phyloP scores from a whole-genome alignment of 2,797 vertebrate genomes.

The Chrosomus eos region DNA sequence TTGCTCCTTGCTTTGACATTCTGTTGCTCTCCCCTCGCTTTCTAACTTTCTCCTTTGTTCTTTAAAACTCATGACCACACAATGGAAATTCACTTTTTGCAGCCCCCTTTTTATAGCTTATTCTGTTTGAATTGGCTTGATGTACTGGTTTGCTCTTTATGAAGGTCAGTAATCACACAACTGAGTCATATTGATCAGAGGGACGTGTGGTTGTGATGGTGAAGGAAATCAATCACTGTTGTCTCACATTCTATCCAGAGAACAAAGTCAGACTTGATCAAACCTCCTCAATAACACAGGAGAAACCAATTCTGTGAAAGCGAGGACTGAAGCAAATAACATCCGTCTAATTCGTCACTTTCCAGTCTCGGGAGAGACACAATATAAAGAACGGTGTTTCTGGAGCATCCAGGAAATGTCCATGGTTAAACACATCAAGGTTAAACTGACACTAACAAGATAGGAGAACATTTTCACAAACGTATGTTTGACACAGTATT shows the following conservation, averaged over 20 bases:
- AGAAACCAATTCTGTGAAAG: slow-evolving; percentile 45
- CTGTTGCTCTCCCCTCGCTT: not conserved
- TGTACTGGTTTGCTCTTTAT: slow-evolving; percentile 10
- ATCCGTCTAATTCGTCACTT: slow-evolving; percentile 8
- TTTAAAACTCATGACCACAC: not conserved
- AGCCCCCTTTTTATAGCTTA: not conserved
- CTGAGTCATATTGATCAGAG: slow-evolving; percentile 32
- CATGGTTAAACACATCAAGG: slow-evolving; percentile 6
- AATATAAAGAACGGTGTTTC: slow-evolving; percentile 7
- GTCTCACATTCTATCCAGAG: slow-evolving; percentile 2
- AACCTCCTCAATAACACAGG: slow-evolving; percentile 27
- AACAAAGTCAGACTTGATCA: slow-evolving; percentile 38
- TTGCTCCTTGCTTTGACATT: not conserved
- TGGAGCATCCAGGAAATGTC: slow-evolving; percentile 16
- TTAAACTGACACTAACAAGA: slow-evolving; percentile 13
- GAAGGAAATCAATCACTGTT: slow-evolving; percentile 37
- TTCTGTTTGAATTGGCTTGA: slow-evolving; percentile 4
- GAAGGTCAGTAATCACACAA: slow-evolving; percentile 32
- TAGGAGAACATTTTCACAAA: not conserved
- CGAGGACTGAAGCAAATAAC: slow-evolving; percentile 27
- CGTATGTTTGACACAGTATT: not conserved
- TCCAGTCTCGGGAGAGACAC: not conserved
- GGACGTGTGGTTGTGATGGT: slow-evolving; percentile 12
- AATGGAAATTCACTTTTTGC: not conserved
- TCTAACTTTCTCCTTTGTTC: not conserved